A percentile compares a stretch with the other conserved stretches of the same genome.
These are phyloP conservation scores for Macrotis lagotis DNA, from an alignment of 2,113 vertebrate species.

Conservation along the genomic window DNA sequence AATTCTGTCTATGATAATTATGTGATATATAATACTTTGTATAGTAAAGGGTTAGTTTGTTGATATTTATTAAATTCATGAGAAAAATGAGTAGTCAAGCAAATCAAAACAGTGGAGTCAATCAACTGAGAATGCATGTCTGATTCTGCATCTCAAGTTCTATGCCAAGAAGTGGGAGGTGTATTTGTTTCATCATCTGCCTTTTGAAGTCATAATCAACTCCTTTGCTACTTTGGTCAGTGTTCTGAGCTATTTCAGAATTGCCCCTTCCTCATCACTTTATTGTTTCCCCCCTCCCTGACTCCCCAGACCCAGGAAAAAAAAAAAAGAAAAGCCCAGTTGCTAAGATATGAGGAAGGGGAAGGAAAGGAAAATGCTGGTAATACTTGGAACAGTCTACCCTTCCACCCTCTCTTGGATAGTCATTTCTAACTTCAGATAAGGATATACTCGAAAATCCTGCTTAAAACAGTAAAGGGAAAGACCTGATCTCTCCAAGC, in stretches of 20 bases:
- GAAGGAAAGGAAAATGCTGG: background rate
- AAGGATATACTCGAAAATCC: background rate
- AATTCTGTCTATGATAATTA: background rate
- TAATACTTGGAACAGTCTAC: too few species aligned
- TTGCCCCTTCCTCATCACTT: background rate
- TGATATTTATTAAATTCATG: too few species aligned
- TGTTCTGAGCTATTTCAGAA: background rate
- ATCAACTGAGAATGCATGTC: background rate
- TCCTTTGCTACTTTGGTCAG: background rate
- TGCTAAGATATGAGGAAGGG: background rate
- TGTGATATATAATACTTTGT: background rate
- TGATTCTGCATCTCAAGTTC: background rate
- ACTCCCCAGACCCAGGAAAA: background rate
- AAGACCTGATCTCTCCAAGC: background rate
- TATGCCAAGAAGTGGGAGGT: background rate
- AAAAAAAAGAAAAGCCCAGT: too few species aligned
- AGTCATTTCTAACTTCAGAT: background rate
- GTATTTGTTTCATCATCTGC: background rate
- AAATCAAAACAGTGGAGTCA: background rate
- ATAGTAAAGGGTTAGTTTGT: background rate
- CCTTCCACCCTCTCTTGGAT: too few species aligned
- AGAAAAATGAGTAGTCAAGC: too few species aligned
- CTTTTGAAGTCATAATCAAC: background rate
- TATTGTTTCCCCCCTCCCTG: background rate
- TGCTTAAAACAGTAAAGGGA: background rate